phyloP scores from a whole-genome alignment of 2,113 vertebrate species.

The Uropsilus gracilis region DNA sequence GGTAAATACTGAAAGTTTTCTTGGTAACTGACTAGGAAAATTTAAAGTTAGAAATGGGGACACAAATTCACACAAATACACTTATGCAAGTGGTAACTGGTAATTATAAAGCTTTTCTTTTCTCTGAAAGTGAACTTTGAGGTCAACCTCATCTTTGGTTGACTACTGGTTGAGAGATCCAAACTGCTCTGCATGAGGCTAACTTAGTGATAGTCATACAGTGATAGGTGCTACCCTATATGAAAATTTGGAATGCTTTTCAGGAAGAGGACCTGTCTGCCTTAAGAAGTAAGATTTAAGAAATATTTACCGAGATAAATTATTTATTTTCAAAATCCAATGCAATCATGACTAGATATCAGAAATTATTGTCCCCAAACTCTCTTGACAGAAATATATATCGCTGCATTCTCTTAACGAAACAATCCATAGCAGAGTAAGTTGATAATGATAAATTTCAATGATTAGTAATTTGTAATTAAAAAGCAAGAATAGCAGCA shows the following conservation, averaged over 20 bases:
- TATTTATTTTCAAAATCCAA: constrained; percentile 45
- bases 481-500: constrained; percentile 58
- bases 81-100: background rate
- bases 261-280: background rate
- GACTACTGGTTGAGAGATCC: background rate
- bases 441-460: constrained; percentile 56
- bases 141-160: background rate
- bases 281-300: background rate
- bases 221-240: background rate
- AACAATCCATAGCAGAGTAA: constrained; percentile 47
- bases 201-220: background rate
- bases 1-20: background rate
- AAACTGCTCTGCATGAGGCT: background rate
- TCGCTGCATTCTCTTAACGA: background rate
- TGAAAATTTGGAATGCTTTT: background rate
- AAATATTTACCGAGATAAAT: background rate
- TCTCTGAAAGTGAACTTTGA: constrained; percentile 15
- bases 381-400: constrained; percentile 19
- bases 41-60: background rate
- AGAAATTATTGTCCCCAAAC: constrained; percentile 14
- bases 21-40: constrained; percentile 31
- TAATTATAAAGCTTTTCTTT: background rate
- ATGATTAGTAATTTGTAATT: constrained; percentile 69
- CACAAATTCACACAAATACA: background rate
- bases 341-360: background rate